Percentiles rank a stretch among this genome's conserved stretches.
These are phyloP conservation scores for Prosopocoilus inquinatus DNA, from an alignment of 2,888 invertebrate species.

Conservation along the genomic window DNA sequence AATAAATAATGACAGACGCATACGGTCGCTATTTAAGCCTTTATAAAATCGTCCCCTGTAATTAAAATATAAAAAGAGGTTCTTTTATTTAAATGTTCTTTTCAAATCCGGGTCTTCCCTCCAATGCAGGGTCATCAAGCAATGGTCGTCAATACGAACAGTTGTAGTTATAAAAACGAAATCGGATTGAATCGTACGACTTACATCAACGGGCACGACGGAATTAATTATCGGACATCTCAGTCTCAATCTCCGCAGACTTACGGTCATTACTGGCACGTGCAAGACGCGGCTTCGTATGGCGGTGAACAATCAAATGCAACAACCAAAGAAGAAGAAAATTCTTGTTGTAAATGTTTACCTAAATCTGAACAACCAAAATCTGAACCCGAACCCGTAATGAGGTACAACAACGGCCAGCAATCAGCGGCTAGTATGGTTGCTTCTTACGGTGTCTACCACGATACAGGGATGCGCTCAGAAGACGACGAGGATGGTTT, in stretches of 20 bases:
- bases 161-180: constrained; percentile 31
- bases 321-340: constrained; percentile 19
- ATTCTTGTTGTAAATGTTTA: constrained; percentile 27
- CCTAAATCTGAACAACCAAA: constrained; percentile 22
- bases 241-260: constrained; percentile 36
- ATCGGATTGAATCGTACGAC: constrained; percentile 23
- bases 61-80: no score
- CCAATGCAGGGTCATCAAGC: constrained; percentile 27
- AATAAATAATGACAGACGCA: no score
- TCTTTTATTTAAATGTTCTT: constrained; percentile 15
- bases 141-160: constrained; percentile 34
- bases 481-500: constrained; percentile 45
- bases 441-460: constrained; percentile 51
- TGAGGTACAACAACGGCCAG: constrained; percentile 38
- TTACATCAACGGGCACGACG: constrained; percentile 24
- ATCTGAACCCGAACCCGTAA: constrained; percentile 19
- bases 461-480: constrained; percentile 36
- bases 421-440: constrained; percentile 44
- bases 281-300: constrained; percentile 30
- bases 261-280: constrained; percentile 44
- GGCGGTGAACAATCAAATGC: constrained; percentile 5
- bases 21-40: no score
- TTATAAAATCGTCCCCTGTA: no score
- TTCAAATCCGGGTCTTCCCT: not conserved
- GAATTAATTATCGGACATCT: constrained; percentile 21